These are phyloP conservation scores for Dione vanillae DNA, from an alignment of 2,888 invertebrate genomes.

Conservation along the genomic window DNA sequence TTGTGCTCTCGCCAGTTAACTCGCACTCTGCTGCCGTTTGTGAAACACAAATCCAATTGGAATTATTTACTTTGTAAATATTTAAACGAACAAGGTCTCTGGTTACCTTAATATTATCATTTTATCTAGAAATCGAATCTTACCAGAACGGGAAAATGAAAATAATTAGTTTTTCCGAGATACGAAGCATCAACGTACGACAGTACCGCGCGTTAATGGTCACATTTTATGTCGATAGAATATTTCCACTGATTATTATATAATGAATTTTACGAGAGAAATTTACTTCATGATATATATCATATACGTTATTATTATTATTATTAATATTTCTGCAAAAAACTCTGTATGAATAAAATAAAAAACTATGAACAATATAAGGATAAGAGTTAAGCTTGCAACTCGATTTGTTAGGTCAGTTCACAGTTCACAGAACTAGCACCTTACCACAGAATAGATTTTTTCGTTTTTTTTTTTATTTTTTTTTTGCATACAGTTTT, in stretches of 20 bases:
- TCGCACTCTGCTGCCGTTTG: constrained; percentile 20
- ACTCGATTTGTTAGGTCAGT: constrained; percentile 8
- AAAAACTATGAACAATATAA: constrained; percentile 24
- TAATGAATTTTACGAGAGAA: too few relatives aligned
- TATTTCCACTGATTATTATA: too few relatives aligned
- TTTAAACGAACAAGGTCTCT: background rate
- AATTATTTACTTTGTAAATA: constrained; percentile 20
- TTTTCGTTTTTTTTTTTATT: background rate
- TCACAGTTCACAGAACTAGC: background rate
- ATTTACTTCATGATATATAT: too few relatives aligned
- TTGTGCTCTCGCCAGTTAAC: constrained; percentile 15
- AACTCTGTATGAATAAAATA: too few relatives aligned
- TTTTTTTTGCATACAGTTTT: background rate
- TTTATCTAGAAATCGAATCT: too few relatives aligned
- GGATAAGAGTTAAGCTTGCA: constrained; percentile 28
- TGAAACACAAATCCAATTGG: constrained; percentile 7
- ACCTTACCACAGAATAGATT: background rate
- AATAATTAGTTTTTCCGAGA: too few relatives aligned
- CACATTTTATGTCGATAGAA: too few relatives aligned
- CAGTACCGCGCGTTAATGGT: too few relatives aligned
- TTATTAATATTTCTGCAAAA: too few relatives aligned
- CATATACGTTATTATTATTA: too few relatives aligned
- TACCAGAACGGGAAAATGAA: too few relatives aligned
- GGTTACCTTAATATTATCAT: background rate
- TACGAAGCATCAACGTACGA: too few relatives aligned